A percentile compares a stretch with the other conserved stretches of the same genome.
Conservation (phyloP, 2,113 vertebrate genomes). For the Oxyruncus cristatus region DNA sequence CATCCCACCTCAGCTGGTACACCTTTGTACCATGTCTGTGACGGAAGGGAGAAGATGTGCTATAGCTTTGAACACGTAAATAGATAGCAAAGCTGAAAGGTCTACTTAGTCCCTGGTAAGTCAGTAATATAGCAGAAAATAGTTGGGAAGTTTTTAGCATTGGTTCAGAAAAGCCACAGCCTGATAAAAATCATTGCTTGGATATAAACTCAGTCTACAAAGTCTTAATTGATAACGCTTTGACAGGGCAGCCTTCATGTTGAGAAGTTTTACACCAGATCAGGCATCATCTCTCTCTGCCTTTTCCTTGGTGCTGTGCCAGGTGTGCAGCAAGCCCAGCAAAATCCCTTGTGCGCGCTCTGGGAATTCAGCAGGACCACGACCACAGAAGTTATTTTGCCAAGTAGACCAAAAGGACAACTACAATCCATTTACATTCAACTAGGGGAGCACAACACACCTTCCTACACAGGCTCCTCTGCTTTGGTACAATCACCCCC, state of each 20-base stretch:
- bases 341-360: neutral
- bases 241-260: neutral
- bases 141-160: neutral
- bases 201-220: neutral
- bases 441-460: neutral
- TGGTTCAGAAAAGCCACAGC: neutral
- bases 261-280: neutral
- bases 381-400: neutral
- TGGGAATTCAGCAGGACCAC: neutral
- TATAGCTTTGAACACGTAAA: neutral
- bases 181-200: neutral
- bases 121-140: neutral
- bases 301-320: neutral
- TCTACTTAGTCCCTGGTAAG: neutral
- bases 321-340: neutral
- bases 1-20: neutral
- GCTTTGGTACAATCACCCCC: neutral
- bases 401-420: neutral
- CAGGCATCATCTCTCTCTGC: neutral
- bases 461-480: neutral
- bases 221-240: neutral
- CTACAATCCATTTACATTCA: neutral
- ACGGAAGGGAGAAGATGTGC: neutral
- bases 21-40: fast-evolving
- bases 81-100: neutral